These are phyloP conservation scores for Parotia lawesii DNA, from an alignment of 2,113 vertebrate species.

Conservation along the genomic window DNA sequence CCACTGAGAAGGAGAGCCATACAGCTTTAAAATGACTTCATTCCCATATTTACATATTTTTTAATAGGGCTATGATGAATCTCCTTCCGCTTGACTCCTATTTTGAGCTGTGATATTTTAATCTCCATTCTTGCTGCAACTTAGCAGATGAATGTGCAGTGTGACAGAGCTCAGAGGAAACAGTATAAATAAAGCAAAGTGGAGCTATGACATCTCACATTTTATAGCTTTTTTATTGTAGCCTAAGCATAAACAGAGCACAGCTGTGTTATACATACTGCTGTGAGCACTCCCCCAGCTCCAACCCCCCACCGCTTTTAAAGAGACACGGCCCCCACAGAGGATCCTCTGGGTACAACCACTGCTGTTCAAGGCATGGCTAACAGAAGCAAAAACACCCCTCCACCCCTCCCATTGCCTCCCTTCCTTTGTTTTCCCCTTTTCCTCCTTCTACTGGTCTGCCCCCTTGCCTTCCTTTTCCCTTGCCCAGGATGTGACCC, in stretches of 20 bases:
- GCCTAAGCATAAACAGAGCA: slow-evolving; percentile 81
- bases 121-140: slow-evolving; percentile 81
- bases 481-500: neutral
- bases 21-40: slow-evolving; percentile 77
- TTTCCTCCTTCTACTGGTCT: neutral
- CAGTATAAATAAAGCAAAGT: slow-evolving; percentile 85
- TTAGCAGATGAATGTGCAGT: slow-evolving; percentile 80
- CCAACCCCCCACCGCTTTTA: slow-evolving; percentile 69
- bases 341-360: neutral
- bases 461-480: neutral
- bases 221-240: slow-evolving; percentile 85
- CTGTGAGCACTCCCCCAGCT: slow-evolving; percentile 68
- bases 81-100: slow-evolving; percentile 83
- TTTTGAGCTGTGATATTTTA: slow-evolving; percentile 85
- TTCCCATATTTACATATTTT: slow-evolving; percentile 80
- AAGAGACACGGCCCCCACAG: slow-evolving; percentile 58
- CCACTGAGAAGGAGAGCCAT: slow-evolving; percentile 52
- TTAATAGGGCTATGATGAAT: slow-evolving; percentile 84
- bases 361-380: neutral
- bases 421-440: neutral
- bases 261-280: slow-evolving; percentile 84
- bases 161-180: slow-evolving; percentile 82
- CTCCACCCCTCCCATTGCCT: neutral
- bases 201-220: slow-evolving; percentile 83
- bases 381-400: neutral